These are phyloP conservation scores for Bettongia penicillata DNA, from an alignment of 2,113 vertebrate species.

Conservation along the genomic window DNA sequence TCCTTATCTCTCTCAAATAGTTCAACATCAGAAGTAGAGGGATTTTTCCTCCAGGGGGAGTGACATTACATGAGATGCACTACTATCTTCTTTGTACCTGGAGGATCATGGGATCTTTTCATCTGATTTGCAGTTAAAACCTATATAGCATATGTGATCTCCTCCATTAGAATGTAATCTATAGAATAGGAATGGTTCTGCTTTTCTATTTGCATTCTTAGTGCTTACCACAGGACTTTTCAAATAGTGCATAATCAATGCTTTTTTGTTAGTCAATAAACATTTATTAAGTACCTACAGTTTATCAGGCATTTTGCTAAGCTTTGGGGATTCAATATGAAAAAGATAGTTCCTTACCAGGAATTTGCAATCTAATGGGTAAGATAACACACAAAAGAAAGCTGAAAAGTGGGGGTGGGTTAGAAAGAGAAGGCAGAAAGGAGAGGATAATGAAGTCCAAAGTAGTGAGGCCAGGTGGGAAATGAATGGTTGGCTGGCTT, in stretches of 20 bases:
- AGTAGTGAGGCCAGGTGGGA: neutral
- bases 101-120: neutral
- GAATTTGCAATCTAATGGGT: neutral
- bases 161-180: neutral
- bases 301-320: neutral
- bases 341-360: neutral
- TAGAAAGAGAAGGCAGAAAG: neutral
- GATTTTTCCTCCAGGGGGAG: neutral
- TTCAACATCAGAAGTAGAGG: neutral
- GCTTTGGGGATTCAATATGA: neutral
- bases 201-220: neutral
- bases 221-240: neutral
- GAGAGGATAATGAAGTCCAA: neutral
- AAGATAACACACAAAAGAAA: neutral
- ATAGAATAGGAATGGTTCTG: neutral
- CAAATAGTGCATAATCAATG: neutral
- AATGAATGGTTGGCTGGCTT: neutral
- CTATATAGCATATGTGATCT: too few species aligned
- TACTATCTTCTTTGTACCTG: neutral
- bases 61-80: neutral
- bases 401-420: neutral
- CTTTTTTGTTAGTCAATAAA: neutral
- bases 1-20: neutral
- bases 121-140: neutral
- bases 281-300: neutral